Base-by-base conservation (phyloP, 2,888 invertebrate species). In the Phyllotreta cruciferae region DNA sequence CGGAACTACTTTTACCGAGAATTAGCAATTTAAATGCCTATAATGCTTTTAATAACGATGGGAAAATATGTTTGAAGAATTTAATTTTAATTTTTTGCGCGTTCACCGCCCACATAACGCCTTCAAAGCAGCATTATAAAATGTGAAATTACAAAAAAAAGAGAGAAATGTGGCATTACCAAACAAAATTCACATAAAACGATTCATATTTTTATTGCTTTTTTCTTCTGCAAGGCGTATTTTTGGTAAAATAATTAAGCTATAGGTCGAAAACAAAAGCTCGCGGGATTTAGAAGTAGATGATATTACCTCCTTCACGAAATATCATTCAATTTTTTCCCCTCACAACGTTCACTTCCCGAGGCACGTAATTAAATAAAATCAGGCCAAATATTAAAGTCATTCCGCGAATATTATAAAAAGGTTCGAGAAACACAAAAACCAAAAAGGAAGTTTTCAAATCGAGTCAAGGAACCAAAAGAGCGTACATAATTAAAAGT, bases 401-500 rank as follows among this genome's bases (percentile, higher is more conserved):
- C 52, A 58, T 42, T 60, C 56, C 53, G n/a, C n/a, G 60, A 53
- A 58, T 56, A 62, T 36, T 37, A 53, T 49, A 24, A 52, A 52
- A 62, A 55, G 50, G 44, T 60, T 37, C 47, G 14, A 49, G 39
- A 50, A 38, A 60, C 24, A 24, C 24, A 60, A 53, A 60, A 62
- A 62, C 54, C n/a, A n/a, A 41, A 34, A 39, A 47, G 62, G 60
- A 56, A 53, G 37, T 52, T 56, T 65, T 62, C 49, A 70, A 69
- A 69, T 68, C 65, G 49, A 61, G 60, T 66, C 62, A 67, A 68
- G 67, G 64, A 66, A 60, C 54, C 66, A 70, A 70, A 72, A 69
- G 62, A 62, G 63, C 67, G 70, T 72, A 68, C 70, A 71, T 72
- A 72, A 71, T 72, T 71, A 70, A 72, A 70, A 70, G 69, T 70